Percentiles rank a stretch among this genome's conserved stretches.
phyloP scores from a whole-genome alignment of 2,113 vertebrate species.

The Lophius piscatorius region DNA sequence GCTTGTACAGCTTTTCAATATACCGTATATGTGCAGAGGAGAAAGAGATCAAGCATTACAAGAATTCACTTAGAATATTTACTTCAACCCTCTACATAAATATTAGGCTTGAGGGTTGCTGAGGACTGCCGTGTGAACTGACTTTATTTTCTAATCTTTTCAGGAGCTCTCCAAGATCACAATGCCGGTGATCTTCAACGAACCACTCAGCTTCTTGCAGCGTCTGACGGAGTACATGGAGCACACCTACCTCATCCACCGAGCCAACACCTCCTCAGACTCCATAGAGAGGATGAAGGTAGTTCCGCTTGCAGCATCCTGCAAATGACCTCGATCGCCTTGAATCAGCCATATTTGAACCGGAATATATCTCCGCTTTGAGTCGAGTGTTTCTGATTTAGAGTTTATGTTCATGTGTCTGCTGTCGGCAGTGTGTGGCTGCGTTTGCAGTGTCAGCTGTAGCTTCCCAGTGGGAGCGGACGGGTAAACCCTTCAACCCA shows the following conservation, averaged over 20 bases:
- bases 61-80: too few species aligned
- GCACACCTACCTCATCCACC: constrained; percentile 95
- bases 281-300: constrained; percentile 96
- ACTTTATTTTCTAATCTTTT: constrained; percentile 9
- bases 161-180: constrained; percentile 98
- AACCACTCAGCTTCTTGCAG: constrained; percentile 96
- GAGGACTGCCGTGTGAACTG: not conserved
- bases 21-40: too few species aligned
- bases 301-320: not conserved
- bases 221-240: constrained; percentile 98
- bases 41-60: too few species aligned
- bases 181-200: constrained; percentile 99
- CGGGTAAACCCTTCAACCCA: constrained; percentile 97
- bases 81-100: too few species aligned
- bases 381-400: not conserved
- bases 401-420: not conserved
- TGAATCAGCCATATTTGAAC: not conserved
- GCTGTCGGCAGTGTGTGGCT: constrained; percentile 86
- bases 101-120: too few species aligned
- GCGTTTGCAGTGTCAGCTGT: constrained; percentile 97
- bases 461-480: constrained; percentile 97
- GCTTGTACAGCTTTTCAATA: too few species aligned
- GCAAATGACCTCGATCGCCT: not conserved
- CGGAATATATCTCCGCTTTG: not conserved
- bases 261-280: constrained; percentile 84